Evolutionary conservation across 2,113 vertebrate genomes (phyloP), one percentile per base, ranked within the genome.

Genomic region (Scopus umbretta): DNA sequence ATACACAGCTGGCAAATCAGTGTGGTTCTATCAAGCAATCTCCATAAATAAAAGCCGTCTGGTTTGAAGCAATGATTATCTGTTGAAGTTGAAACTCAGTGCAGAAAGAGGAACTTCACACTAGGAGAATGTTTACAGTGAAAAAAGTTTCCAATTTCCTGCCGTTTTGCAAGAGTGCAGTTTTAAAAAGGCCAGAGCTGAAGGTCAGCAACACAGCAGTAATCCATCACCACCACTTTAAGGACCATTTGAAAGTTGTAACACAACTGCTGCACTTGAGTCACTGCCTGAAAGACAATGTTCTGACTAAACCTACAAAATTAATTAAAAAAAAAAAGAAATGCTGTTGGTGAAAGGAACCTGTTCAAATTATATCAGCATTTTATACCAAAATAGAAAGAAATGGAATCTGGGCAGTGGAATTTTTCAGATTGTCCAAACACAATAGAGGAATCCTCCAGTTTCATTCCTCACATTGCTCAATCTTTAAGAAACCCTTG

Each of bases 391-490:
- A 61, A 6, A 27, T 5, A 36, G 30, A 58, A 53, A 76, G 40
- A 68, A 55, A 27, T 5, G 4, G 14, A 43, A 30, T 14, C 15
- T 23, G 23, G 17, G 27, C 40, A 86, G 18, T 7, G 10, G 36
- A 61, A 56, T 38, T 79, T 80, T 86, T 67, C 52, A 61, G 34
- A 38, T 7, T 61, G 49, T 34, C 30, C 23, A 56, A 52, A 55
- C 27, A 62, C 0, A 0, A 27, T 2, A 81, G n/a, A 9, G 65
- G 16, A 81, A 29, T 26, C 5, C n/a, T 58, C 63, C 42, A 47
- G 20, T 15, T 70, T 86, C 56, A 53, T 32, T 53, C 38, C 66
- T 30, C 38, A 17, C 50, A 70, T 52, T 40, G 50, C 32, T 80
- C 76, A 76, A 10, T 9, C 68, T 43, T 26, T 22, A 80, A 21